phyloP scores from a whole-genome alignment of 2,797 vertebrate genomes.

The Halcyon chelicuti region DNA sequence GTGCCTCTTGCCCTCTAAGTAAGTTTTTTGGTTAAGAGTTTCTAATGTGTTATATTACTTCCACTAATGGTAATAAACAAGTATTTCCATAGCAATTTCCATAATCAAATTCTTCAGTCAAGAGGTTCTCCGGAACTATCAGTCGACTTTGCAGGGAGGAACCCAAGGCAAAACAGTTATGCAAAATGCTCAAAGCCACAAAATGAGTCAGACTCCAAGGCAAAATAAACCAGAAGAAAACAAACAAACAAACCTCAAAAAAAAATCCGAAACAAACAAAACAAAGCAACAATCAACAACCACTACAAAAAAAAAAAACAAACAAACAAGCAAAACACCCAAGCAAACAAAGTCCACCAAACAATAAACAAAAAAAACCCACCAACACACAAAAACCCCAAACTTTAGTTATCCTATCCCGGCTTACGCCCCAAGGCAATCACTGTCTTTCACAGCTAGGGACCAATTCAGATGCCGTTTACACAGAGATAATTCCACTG shows the following conservation, averaged over 20 bases:
- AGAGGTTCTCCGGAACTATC: not conserved
- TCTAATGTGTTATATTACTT: not conserved
- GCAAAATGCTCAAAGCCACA: slow-evolving; percentile 24
- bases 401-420: not conserved
- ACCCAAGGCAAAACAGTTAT: slow-evolving; percentile 59
- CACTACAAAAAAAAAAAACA: too few species aligned
- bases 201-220: not conserved
- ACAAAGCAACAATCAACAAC: too few species aligned
- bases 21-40: not conserved
- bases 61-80: slow-evolving; percentile 17
- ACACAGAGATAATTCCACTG: slow-evolving; percentile 33
- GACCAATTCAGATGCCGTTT: slow-evolving; percentile 1
- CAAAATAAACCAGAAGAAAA: too few species aligned
- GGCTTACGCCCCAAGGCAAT: not conserved
- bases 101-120: slow-evolving; percentile 22
- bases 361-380: too few species aligned
- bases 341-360: too few species aligned
- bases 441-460: slow-evolving; percentile 38
- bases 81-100: slow-evolving; percentile 32
- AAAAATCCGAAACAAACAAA: too few species aligned
- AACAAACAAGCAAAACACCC: too few species aligned
- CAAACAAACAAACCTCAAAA: too few species aligned
- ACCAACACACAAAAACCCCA: too few species aligned
- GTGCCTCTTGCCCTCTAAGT: not conserved
- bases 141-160: slow-evolving; percentile 22